phyloP scores from a whole-genome alignment of 2,888 invertebrate genomes.

The Hydroisotoma schaefferi region DNA sequence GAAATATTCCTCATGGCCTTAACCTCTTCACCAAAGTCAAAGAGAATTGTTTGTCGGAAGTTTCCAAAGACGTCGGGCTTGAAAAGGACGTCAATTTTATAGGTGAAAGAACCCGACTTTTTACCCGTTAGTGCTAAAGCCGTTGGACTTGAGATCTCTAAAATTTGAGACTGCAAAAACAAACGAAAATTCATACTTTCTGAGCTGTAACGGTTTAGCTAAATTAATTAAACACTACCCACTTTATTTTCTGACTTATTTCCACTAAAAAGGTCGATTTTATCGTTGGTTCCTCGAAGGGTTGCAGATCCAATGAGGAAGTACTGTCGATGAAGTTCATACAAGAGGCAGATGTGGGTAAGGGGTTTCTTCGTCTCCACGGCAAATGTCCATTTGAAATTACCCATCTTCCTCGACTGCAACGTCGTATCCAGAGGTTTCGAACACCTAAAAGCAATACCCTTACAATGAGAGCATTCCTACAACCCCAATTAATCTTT shows the following conservation, averaged over 20 bases:
- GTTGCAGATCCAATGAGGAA: conserved; percentile 45
- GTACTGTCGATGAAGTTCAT: conserved; percentile 46
- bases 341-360: conserved; percentile 37
- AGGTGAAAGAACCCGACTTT: conserved; percentile 49
- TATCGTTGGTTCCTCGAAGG: conserved; percentile 34
- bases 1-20: conserved; percentile 64
- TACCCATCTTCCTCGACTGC: conserved; percentile 36
- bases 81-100: conserved; percentile 60
- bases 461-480: not conserved
- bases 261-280: conserved; percentile 28
- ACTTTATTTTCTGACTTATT: conserved; percentile 19
- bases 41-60: conserved; percentile 71
- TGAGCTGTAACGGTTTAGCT: conserved; percentile 11
- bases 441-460: conserved; percentile 21
- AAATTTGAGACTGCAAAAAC: conserved; percentile 30
- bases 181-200: not conserved
- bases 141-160: conserved; percentile 26
- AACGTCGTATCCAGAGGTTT: conserved; percentile 34
- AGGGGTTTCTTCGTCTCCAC: conserved; percentile 37
- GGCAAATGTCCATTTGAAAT: conserved; percentile 42
- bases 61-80: conserved; percentile 71
- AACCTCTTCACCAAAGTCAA: conserved; percentile 68
- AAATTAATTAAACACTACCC: conserved; percentile 5
- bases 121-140: conserved; percentile 29
- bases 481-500: not conserved